Conservation (phyloP, 2,113 vertebrate genomes). For the Pterocles orientalis region DNA sequence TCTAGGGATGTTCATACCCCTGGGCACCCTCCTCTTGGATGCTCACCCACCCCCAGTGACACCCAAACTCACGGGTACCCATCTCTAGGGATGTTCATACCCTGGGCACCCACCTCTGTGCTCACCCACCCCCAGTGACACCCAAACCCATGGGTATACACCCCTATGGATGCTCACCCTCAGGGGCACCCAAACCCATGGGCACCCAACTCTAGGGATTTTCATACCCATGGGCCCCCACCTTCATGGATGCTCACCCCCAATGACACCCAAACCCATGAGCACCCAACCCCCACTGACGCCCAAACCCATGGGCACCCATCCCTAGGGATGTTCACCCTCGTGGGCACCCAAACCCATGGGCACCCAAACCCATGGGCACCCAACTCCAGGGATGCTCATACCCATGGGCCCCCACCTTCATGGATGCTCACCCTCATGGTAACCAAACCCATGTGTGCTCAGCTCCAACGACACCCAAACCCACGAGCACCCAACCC, state of each 20-base stretch:
- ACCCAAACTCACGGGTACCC: not conserved
- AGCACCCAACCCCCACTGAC: no score
- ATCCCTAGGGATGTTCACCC: no score
- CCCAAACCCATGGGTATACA: rapidly evolving
- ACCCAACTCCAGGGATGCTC: not conserved
- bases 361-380: no score
- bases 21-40: not conserved
- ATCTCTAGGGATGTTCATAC: no score
- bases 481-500: not conserved
- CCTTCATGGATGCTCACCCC: rapidly evolving
- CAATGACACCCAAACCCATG: no score
- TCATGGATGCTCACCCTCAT: no score
- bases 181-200: rapidly evolving
- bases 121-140: no score
- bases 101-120: rapidly evolving
- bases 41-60: no score
- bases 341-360: not conserved
- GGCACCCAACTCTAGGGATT: not conserved
- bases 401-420: not conserved
- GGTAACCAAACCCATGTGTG: no score
- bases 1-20: not conserved
- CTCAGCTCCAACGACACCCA: no score
- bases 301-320: not conserved
- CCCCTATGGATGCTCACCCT: rapidly evolving
- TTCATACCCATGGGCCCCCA: no score